A percentile compares a stretch with the other conserved stretches of the same genome.
Evolutionary conservation across 1,140 invertebrate genomes (phyloP).

Genomic region (Sinonovacula constricta): DNA sequence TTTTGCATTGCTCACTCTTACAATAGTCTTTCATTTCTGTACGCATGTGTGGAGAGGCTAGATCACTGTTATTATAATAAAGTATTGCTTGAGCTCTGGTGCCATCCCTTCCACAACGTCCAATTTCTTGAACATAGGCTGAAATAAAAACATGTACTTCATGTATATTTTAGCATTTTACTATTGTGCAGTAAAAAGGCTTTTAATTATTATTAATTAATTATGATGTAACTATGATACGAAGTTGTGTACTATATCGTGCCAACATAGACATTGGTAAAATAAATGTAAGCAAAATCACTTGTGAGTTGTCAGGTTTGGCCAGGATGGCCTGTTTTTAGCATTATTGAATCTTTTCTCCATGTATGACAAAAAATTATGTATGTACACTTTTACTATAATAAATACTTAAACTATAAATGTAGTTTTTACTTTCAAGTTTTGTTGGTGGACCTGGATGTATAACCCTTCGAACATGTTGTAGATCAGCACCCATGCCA

Average conservation of each 20-base stretch:
- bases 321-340: too few species aligned
- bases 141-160: too few species aligned
- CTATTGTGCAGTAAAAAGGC: neutral
- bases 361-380: neutral
- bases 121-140: too few species aligned
- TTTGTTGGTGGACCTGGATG: slow-evolving; percentile 34
- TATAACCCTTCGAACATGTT: neutral
- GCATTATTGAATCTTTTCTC: too few species aligned
- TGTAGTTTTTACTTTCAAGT: too few species aligned
- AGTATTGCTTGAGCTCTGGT: neutral
- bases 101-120: neutral
- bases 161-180: too few species aligned
- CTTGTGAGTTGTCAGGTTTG: too few species aligned
- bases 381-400: neutral
- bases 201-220: neutral
- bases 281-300: too few species aligned
- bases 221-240: neutral
- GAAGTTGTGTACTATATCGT: neutral
- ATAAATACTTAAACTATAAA: neutral
- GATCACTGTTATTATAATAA: too few species aligned
- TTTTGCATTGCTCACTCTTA: too few species aligned
- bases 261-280: neutral
- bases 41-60: too few species aligned
- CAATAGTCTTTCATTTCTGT: too few species aligned
- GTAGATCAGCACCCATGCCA: slow-evolving; percentile 25